A percentile compares a stretch with the other conserved stretches of the same genome.
Conservation (phyloP, 2,888 invertebrate genomes). For the Acholoe squamosa region DNA sequence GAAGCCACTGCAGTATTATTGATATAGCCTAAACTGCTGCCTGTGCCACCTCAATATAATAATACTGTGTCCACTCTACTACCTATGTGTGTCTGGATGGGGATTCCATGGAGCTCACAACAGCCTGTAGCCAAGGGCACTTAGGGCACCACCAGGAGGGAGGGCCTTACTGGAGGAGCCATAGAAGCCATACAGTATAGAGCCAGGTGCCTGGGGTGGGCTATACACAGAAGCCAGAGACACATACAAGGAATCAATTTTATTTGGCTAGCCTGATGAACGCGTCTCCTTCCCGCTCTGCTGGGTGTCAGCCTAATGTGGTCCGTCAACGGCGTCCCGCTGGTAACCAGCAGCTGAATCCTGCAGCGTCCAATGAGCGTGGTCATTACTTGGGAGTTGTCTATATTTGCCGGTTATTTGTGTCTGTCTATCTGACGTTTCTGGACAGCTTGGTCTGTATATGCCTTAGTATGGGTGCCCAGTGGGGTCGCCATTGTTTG, state of each 20-base stretch:
- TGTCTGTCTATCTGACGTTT: no score
- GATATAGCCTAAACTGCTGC: not conserved
- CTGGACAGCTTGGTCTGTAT: no score
- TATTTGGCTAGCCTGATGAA: not conserved
- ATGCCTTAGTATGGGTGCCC: no score
- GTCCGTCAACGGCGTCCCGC: no score
- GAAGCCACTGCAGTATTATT: not conserved
- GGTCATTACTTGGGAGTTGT: no score
- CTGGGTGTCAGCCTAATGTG: not conserved
- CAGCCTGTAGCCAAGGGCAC: not conserved
- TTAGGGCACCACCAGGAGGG: not conserved
- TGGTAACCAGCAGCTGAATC: no score
- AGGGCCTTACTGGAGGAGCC: constrained; percentile 4
- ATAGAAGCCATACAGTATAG: not conserved
- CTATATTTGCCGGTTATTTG: no score
- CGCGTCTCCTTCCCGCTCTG: not conserved
- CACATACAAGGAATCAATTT: constrained; percentile 6
- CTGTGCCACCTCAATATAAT: not conserved
- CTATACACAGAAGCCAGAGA: not conserved
- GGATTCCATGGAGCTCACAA: not conserved
- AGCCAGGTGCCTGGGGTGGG: not conserved
- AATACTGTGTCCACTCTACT: not conserved
- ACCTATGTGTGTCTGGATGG: not conserved
- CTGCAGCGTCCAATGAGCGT: no score
- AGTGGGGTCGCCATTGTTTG: no score